A percentile compares a stretch with the other conserved stretches of the same genome.
Conservation (phyloP, 2,888 invertebrate genomes). For the Drosophila meridionalis region DNA sequence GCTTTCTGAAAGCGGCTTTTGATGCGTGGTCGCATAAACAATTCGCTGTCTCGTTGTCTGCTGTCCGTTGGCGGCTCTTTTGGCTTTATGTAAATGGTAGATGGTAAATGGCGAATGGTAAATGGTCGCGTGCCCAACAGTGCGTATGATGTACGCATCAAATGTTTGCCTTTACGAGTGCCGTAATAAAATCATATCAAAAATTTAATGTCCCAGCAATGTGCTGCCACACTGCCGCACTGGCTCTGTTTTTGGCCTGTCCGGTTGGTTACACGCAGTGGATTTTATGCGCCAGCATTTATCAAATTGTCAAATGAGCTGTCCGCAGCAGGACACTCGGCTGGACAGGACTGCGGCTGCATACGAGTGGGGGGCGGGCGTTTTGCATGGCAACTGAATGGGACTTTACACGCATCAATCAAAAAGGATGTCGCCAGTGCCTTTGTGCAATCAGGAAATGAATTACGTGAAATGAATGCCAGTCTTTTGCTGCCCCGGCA, state of each 20-base stretch:
- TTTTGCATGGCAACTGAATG: slow-evolving; percentile 44
- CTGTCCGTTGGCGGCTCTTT: slow-evolving; percentile 45
- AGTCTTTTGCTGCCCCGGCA: slow-evolving; percentile 16
- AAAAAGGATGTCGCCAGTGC: slow-evolving; percentile 45
- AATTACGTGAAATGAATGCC: slow-evolving; percentile 60
- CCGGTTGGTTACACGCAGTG: slow-evolving; percentile 32
- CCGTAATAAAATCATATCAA: slow-evolving; percentile 75
- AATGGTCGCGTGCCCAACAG: slow-evolving; percentile 58
- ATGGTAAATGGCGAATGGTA: slow-evolving; percentile 51
- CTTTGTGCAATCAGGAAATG: slow-evolving; percentile 59
- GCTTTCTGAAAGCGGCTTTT: slow-evolving; percentile 56
- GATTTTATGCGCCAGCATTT: slow-evolving; percentile 61
- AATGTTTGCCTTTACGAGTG: slow-evolving; percentile 63
- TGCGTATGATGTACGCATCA: slow-evolving; percentile 71
- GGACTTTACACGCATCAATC: slow-evolving; percentile 48
- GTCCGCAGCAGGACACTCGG: slow-evolving; percentile 56
- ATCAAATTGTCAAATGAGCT: slow-evolving; percentile 79
- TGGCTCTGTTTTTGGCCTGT: slow-evolving; percentile 2
- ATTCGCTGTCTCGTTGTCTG: slow-evolving; percentile 37
- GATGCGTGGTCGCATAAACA: slow-evolving; percentile 69
- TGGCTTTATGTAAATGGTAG: slow-evolving; percentile 62
- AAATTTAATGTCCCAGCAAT: slow-evolving; percentile 60
- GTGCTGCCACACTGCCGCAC: background rate
- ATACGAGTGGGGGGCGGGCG: background rate
- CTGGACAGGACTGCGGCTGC: slow-evolving; percentile 3